Conservation (phyloP, 2,888 invertebrate species). For the Agrochola lota region DNA sequence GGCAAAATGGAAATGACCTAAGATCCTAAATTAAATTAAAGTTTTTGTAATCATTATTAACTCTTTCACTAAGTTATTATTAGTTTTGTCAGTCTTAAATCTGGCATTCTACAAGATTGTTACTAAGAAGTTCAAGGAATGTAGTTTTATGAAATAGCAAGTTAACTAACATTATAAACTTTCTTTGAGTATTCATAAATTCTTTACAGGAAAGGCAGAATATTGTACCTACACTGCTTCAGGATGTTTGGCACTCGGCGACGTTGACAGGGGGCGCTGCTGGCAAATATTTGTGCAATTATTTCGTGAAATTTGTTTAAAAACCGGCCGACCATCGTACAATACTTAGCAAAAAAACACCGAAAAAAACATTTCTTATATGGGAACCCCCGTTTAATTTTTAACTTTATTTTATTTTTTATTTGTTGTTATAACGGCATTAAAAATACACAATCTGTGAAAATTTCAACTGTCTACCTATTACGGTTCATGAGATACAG, state of each 20-base stretch:
- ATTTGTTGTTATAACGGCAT: no score
- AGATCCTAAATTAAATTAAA: neutral
- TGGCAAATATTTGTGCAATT: neutral
- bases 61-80: neutral
- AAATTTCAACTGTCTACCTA: no score
- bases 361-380: no score
- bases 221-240: constrained; percentile 9
- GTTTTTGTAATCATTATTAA: neutral
- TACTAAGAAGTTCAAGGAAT: constrained; percentile 31
- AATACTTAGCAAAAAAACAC: no score
- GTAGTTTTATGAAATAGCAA: constrained; percentile 22
- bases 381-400: no score
- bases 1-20: neutral
- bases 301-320: neutral
- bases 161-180: neutral
- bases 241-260: neutral
- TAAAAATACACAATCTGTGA: no score
- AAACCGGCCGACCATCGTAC: no score
- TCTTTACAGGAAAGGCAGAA: neutral
- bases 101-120: constrained; percentile 6
- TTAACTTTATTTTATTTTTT: no score
- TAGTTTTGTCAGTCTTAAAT: constrained; percentile 40
- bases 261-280: neutral
- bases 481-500: no score
- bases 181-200: neutral